Evolutionary conservation across 2,888 invertebrate genomes (phyloP).

Genomic region (Podotricha telesiphe): DNA sequence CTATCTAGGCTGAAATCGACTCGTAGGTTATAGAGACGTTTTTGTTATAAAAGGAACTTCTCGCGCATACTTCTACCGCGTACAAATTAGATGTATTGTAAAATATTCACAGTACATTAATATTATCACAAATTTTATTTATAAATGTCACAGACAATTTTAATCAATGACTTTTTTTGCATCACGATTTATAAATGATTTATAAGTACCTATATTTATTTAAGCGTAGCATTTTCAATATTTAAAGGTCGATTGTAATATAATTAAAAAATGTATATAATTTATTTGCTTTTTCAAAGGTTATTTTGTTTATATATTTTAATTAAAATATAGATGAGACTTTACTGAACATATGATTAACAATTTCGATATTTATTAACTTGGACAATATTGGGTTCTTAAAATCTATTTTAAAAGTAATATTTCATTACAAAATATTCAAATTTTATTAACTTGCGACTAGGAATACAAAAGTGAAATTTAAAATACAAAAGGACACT

Average conservation of each 20-base stretch:
- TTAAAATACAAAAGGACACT: background rate
- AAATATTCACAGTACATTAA: too few relatives aligned
- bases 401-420: too few relatives aligned
- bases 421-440: too few relatives aligned
- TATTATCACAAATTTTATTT: background rate
- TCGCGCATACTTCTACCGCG: too few relatives aligned
- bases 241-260: background rate
- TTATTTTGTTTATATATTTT: background rate
- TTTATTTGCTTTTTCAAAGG: constrained; percentile 4
- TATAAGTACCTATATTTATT: too few relatives aligned
- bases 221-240: too few relatives aligned
- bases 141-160: background rate
- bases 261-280: background rate
- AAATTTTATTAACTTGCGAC: too few relatives aligned
- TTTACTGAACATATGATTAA: background rate
- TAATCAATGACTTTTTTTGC: background rate
- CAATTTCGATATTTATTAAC: background rate
- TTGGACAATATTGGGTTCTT: too few relatives aligned
- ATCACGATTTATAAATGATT: background rate
- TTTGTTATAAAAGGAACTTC: too few relatives aligned
- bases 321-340: background rate
- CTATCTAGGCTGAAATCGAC: too few relatives aligned
- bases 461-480: background rate
- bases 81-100: too few relatives aligned
- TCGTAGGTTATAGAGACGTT: too few relatives aligned